A percentile compares a stretch with the other conserved stretches of the same genome.
Evolutionary conservation across 2,113 vertebrate genomes (phyloP).

Genomic region (Puma concolor): DNA sequence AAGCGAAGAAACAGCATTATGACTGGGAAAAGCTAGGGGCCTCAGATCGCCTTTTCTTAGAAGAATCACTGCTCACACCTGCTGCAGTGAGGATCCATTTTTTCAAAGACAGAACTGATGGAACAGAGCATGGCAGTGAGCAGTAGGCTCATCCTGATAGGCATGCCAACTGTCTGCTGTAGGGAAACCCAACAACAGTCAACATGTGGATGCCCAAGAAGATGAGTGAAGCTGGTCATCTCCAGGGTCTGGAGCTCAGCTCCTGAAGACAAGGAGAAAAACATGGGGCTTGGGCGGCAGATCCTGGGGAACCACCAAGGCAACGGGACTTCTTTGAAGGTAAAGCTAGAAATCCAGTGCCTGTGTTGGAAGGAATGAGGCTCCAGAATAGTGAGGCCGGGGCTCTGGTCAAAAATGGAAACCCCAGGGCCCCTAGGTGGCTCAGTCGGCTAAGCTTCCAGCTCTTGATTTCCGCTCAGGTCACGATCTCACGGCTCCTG

Average conservation of each 20-base stretch:
- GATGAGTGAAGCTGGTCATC: neutral
- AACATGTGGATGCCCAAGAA: fast-evolving
- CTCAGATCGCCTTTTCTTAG: neutral
- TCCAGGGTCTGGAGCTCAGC: neutral
- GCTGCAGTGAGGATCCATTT: no score
- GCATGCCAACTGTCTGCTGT: neutral
- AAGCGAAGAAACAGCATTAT: neutral
- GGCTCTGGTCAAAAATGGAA: neutral
- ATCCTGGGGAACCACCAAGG: neutral
- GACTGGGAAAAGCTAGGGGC: neutral
- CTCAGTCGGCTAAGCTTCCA: no score
- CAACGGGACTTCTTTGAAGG: neutral
- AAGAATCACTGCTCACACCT: neutral
- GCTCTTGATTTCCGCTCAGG: no score
- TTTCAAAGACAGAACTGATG: neutral
- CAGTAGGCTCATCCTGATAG: neutral
- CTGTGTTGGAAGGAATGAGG: neutral
- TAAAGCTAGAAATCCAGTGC: neutral
- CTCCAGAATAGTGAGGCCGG: neutral
- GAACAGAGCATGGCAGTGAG: neutral
- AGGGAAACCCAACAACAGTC: neutral
- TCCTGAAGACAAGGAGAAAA: neutral
- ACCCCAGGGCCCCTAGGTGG: neutral
- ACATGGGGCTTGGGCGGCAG: fast-evolving
- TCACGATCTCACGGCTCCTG: no score